Conservation (phyloP, 2,797 vertebrate genomes). For the Numenius phaeopus region DNA sequence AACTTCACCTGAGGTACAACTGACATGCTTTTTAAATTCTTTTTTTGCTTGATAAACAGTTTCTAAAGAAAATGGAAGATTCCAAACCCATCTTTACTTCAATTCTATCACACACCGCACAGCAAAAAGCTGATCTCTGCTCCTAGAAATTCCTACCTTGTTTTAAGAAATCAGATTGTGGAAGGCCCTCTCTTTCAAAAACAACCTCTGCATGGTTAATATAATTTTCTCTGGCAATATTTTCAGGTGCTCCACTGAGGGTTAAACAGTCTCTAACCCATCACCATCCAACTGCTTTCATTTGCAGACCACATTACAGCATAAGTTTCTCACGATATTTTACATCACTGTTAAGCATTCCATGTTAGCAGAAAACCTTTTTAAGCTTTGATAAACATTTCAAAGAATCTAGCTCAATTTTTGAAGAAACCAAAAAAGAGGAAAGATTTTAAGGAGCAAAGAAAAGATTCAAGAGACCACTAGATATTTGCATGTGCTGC, state of each 20-base stretch:
- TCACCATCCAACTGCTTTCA: background rate
- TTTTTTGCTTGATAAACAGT: background rate
- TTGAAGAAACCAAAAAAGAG: background rate
- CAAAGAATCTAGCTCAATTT: background rate
- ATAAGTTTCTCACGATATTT: background rate
- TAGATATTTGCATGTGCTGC: background rate
- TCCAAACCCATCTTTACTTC: background rate
- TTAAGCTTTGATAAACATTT: background rate
- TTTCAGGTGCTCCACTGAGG: background rate
- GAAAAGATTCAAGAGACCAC: background rate
- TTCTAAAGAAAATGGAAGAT: background rate
- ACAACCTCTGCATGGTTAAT: background rate
- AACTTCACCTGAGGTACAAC: background rate
- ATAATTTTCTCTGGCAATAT: background rate
- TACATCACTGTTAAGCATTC: background rate
- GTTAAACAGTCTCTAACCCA: background rate
- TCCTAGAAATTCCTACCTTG: background rate
- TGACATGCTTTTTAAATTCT: accelerated
- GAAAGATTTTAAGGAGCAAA: background rate
- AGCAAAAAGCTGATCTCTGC: background rate
- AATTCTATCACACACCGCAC: background rate
- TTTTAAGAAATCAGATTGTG: background rate
- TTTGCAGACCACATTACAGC: background rate
- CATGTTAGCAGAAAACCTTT: background rate
- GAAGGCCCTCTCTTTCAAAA: background rate